Evolutionary conservation across 2,888 invertebrate genomes (phyloP).

Genomic region (Dichetophora obliterata): DNA sequence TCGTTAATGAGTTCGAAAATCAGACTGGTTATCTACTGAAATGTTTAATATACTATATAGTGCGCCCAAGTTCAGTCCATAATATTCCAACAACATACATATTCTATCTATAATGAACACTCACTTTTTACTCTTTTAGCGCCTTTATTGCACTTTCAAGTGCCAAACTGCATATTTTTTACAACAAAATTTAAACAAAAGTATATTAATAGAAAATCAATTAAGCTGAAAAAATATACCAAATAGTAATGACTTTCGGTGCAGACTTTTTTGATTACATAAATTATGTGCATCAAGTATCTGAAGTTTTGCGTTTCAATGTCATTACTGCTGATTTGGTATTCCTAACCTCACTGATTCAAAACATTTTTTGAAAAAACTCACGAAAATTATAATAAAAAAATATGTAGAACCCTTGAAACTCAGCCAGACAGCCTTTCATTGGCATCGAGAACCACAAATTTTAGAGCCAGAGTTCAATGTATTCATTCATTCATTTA

Average conservation of each 20-base stretch:
- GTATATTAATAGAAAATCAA: slow-evolving; percentile 27
- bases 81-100: no score
- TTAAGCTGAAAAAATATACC: slow-evolving; percentile 1
- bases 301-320: neutral
- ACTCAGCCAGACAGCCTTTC: slow-evolving; percentile 22
- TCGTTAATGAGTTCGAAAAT: no score
- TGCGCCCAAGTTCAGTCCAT: no score
- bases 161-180: no score
- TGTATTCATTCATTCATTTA: slow-evolving; percentile 25
- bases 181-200: neutral
- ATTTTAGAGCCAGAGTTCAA: slow-evolving; percentile 31
- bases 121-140: no score
- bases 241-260: neutral
- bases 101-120: no score
- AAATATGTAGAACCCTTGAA: slow-evolving; percentile 12
- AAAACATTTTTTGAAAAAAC: neutral
- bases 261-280: slow-evolving; percentile 26
- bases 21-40: no score
- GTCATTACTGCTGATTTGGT: neutral
- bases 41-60: no score
- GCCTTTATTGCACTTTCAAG: no score
- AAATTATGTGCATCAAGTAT: slow-evolving; percentile 28
- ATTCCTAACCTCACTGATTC: neutral
- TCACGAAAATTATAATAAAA: neutral
- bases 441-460: neutral